Percentiles rank a stretch among this genome's conserved stretches.
phyloP scores from a whole-genome alignment of 2,113 vertebrate species.

The Ranitomeya variabilis region DNA sequence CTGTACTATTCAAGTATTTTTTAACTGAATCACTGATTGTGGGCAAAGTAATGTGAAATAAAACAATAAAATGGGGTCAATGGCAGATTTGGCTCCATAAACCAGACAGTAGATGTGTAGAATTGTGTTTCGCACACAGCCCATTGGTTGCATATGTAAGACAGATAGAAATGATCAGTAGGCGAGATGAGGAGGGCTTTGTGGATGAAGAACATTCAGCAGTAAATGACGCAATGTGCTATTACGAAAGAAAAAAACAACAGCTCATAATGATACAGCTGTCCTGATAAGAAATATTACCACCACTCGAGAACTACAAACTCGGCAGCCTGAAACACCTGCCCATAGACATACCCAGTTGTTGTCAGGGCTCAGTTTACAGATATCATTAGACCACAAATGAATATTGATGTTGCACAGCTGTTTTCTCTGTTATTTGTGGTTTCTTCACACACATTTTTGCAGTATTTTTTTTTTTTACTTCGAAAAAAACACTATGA shows the following conservation, averaged over 20 bases:
- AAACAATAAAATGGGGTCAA: no score
- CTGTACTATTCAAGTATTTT: no score
- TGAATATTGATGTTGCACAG: neutral
- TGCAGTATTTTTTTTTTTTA: no score
- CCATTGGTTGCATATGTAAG: constrained; percentile 23
- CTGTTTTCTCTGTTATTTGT: neutral
- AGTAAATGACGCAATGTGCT: constrained; percentile 36
- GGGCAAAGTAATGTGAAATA: no score
- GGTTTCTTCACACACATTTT: neutral
- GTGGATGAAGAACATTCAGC: constrained; percentile 20
- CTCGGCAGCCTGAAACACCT: neutral
- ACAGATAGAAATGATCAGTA: constrained; percentile 10
- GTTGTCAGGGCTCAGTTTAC: neutral
- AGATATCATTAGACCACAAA: neutral
- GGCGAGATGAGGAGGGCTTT: constrained; percentile 21
- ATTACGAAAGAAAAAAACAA: neutral
- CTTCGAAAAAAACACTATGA: no score
- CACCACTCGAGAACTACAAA: neutral
- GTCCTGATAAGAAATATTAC: neutral
- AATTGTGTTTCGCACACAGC: neutral
- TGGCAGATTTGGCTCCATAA: neutral
- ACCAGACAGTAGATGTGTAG: neutral
- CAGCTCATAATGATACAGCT: constrained; percentile 3
- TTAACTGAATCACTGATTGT: no score
- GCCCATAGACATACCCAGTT: neutral